Conservation (phyloP, 2,797 vertebrate species). For the Gorsachius magnificus region DNA sequence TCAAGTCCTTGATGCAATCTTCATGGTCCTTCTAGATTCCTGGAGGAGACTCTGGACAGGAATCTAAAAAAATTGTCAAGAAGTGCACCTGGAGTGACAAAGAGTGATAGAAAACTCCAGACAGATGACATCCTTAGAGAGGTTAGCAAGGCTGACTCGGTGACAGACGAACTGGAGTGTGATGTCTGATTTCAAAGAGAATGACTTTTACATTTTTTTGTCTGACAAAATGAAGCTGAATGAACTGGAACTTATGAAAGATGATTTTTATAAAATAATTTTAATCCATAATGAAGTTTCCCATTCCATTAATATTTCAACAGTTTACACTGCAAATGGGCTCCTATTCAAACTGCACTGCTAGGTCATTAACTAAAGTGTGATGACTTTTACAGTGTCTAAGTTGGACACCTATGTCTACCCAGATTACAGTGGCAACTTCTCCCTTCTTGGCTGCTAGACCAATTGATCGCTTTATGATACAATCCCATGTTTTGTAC, state of each 20-base stretch:
- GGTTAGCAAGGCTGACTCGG: neutral
- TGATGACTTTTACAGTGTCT: neutral
- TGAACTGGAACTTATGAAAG: neutral
- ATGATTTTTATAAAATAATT: neutral
- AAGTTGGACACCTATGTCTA: neutral
- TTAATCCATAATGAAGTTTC: neutral
- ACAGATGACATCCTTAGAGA: constrained; percentile 29
- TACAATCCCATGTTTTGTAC: neutral
- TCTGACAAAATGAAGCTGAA: neutral
- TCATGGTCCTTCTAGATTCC: constrained; percentile 35
- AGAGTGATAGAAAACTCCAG: constrained; percentile 9
- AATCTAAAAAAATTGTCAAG: constrained; percentile 38
- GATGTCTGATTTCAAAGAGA: constrained; percentile 30
- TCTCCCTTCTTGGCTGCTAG: neutral
- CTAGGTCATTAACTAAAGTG: neutral
- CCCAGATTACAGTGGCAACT: neutral
- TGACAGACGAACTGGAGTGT: constrained; percentile 3
- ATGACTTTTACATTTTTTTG: neutral
- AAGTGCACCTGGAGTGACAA: constrained; percentile 6
- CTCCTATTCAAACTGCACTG: neutral
- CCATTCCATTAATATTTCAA: neutral
- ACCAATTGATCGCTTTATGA: neutral
- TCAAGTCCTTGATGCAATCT: constrained; percentile 51
- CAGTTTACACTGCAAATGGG: neutral
- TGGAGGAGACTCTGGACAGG: constrained; percentile 13